These are phyloP conservation scores for Tachycineta bicolor DNA, from an alignment of 2,113 vertebrate genomes.

Conservation along the genomic window DNA sequence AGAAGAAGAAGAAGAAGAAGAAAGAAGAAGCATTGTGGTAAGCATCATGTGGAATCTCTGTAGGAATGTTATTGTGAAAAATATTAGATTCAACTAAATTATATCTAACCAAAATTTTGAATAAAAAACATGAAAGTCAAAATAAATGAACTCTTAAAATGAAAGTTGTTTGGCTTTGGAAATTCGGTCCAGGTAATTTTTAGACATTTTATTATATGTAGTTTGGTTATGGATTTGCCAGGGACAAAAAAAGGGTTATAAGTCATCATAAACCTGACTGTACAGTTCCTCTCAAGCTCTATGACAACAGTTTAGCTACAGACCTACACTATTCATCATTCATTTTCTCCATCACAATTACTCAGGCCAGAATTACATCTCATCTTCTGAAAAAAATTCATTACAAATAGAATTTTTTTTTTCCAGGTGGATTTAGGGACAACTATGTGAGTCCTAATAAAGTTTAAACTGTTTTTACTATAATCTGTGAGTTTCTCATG, in stretches of 20 bases:
- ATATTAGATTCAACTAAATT: no score
- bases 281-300: not conserved
- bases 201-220: not conserved
- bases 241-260: not conserved
- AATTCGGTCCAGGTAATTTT: not conserved
- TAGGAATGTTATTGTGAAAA: no score
- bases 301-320: not conserved
- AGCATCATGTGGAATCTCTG: no score
- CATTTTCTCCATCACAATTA: not conserved
- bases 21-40: no score
- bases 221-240: not conserved
- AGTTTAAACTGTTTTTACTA: not conserved
- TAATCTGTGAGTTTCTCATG: accelerated
- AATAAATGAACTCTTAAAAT: no score
- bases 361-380: not conserved
- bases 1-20: no score
- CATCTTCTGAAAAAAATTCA: not conserved
- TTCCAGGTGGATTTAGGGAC: not conserved
- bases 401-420: accelerated
- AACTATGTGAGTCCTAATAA: not conserved
- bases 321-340: not conserved
- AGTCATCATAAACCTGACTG: not conserved
- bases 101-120: no score
- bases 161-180: not conserved
- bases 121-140: no score